A percentile compares a stretch with the other conserved stretches of the same genome.
These are phyloP conservation scores for Drosophila pandora DNA, from an alignment of 1,140 invertebrate genomes.

Conservation along the genomic window DNA sequence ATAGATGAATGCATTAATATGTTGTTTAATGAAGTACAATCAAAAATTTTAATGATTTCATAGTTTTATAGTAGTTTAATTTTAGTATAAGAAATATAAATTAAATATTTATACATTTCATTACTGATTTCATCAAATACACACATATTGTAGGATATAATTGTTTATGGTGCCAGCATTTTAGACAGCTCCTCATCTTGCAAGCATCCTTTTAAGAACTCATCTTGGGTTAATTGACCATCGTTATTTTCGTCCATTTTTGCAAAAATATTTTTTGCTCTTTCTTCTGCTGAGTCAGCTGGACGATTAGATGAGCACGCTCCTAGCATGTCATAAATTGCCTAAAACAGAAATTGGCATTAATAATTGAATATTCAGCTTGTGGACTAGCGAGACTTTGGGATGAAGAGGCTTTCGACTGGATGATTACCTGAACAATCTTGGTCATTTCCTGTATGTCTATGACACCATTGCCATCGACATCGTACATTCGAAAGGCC, in stretches of 20 bases:
- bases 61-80: constrained; percentile 76
- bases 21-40: constrained; percentile 38
- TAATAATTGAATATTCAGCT: not conserved
- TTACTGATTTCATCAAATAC: constrained; percentile 83
- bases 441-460: constrained; percentile 98
- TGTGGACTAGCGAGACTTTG: not conserved
- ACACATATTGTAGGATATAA: constrained; percentile 78
- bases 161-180: constrained; percentile 95
- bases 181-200: constrained; percentile 98
- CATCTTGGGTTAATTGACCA: constrained; percentile 98
- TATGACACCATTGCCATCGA: constrained; percentile 99
- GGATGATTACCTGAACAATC: constrained; percentile 91
- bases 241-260: constrained; percentile 99
- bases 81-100: constrained; percentile 82
- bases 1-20: constrained; percentile 14
- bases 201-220: constrained; percentile 99
- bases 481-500: constrained; percentile 99
- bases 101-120: constrained; percentile 83
- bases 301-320: constrained; percentile 96
- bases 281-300: constrained; percentile 96
- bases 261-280: constrained; percentile 99
- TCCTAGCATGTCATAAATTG: constrained; percentile 99
- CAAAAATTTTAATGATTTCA: constrained; percentile 60
- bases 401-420: not conserved
- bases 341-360: constrained; percentile 86